These are phyloP conservation scores for Mechanitis mazaeus DNA, from an alignment of 2,888 invertebrate species.

Conservation along the genomic window DNA sequence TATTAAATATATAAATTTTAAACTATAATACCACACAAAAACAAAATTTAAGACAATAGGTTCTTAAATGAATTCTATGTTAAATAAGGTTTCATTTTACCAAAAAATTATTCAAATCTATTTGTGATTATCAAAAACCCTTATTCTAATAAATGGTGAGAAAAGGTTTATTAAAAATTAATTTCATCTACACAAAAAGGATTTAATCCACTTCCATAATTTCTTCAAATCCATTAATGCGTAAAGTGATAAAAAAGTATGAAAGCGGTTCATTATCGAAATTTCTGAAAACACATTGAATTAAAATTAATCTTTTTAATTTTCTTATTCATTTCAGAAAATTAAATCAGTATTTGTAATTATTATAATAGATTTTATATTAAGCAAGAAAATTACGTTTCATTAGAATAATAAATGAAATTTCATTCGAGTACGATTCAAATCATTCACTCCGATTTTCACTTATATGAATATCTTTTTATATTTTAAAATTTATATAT, in stretches of 20 bases:
- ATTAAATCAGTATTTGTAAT: slow-evolving; percentile 7
- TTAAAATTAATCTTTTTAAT: slow-evolving; percentile 11
- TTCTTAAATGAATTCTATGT: no score
- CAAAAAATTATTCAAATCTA: no score
- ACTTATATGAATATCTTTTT: no score
- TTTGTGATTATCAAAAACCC: no score
- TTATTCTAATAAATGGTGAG: no score
- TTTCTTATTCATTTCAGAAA: not conserved
- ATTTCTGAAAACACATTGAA: slow-evolving; percentile 23
- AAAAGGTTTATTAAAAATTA: not conserved
- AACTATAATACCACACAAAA: not conserved
- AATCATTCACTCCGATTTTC: no score
- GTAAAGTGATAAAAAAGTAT: not conserved
- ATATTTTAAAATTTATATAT: no score
- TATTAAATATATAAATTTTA: slow-evolving; percentile 7
- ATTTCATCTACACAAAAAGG: not conserved
- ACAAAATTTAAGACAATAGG: no score
- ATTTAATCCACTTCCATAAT: not conserved
- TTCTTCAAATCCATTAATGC: not conserved
- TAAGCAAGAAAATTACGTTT: not conserved
- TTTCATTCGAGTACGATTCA: no score
- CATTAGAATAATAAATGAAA: not conserved
- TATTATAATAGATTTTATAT: slow-evolving; percentile 7
- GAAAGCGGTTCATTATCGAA: slow-evolving; percentile 1
- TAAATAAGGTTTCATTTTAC: no score